phyloP scores from a whole-genome alignment of 2,797 vertebrate species.

The Siniperca scherzeri region DNA sequence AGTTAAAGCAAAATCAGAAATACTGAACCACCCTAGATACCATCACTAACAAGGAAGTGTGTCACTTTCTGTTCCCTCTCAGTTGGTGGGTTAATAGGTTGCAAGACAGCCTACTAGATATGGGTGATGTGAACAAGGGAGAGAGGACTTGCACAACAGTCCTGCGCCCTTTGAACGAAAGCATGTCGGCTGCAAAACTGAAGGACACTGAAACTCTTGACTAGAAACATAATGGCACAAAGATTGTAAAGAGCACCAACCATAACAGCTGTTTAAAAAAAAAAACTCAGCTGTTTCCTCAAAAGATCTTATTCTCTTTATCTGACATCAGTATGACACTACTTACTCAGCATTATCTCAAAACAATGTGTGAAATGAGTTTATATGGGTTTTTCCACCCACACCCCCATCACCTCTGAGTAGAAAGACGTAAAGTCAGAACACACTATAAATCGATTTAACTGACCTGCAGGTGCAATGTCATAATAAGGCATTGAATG shows the following conservation, averaged over 20 bases:
- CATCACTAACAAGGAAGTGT: conserved; percentile 59
- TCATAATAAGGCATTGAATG: conserved; percentile 30
- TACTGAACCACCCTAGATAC: conserved; percentile 30
- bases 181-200: not conserved
- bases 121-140: conserved; percentile 21
- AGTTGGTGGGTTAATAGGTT: conserved; percentile 19
- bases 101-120: conserved; percentile 18
- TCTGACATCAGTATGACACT: not conserved
- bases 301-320: not conserved
- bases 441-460: not conserved
- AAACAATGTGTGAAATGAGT: conserved; percentile 28
- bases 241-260: not conserved
- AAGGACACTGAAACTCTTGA: conserved; percentile 11
- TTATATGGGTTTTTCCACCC: not conserved
- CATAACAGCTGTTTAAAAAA: too few species aligned
- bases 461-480: conserved; percentile 37
- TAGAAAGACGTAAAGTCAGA: not conserved
- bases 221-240: not conserved
- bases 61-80: conserved; percentile 59
- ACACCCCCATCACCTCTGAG: not conserved
- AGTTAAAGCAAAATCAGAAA: conserved; percentile 32
- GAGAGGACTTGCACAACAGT: conserved; percentile 32
- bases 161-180: conserved; percentile 31
- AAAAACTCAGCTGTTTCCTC: not conserved
- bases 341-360: conserved; percentile 8